Percentiles rank a stretch among this genome's conserved stretches.
Evolutionary conservation across 2,797 vertebrate species (phyloP).

Genomic region (Etheostoma nigrum): DNA sequence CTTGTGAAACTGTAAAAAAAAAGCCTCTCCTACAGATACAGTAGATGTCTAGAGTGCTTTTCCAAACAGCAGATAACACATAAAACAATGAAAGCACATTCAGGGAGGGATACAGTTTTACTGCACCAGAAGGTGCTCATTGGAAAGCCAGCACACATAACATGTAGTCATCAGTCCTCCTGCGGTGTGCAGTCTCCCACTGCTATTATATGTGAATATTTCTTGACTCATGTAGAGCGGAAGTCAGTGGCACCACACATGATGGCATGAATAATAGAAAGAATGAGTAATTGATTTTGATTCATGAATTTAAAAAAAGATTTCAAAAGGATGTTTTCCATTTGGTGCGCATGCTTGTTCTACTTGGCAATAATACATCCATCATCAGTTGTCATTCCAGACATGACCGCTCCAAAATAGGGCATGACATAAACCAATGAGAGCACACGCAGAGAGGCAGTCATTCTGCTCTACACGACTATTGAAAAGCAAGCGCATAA

Average conservation of each 20-base stretch:
- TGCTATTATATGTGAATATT: slow-evolving; percentile 36
- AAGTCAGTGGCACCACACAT: slow-evolving; percentile 45
- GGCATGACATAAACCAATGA: slow-evolving; percentile 9
- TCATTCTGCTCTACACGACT: not conserved
- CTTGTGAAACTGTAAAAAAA: not conserved
- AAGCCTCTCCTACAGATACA: not conserved
- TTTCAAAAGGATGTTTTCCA: slow-evolving; percentile 37
- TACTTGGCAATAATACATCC: slow-evolving; percentile 18
- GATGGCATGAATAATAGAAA: slow-evolving; percentile 19
- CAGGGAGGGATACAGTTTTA: slow-evolving; percentile 2
- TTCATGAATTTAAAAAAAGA: slow-evolving; percentile 46
- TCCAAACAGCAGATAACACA: slow-evolving; percentile 8
- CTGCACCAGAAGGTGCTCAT: slow-evolving; percentile 10
- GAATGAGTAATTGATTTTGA: slow-evolving; percentile 47
- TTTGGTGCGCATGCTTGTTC: slow-evolving; percentile 6
- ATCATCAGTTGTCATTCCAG: slow-evolving; percentile 44
- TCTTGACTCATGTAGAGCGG: slow-evolving; percentile 52
- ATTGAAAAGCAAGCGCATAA: slow-evolving; percentile 25
- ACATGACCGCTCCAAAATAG: slow-evolving; percentile 14
- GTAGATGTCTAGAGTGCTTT: slow-evolving; percentile 12
- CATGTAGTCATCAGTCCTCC: slow-evolving; percentile 38
- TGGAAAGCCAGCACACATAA: slow-evolving; percentile 41
- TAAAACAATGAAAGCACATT: slow-evolving; percentile 7
- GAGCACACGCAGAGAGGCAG: slow-evolving; percentile 12
- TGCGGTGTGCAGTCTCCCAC: slow-evolving; percentile 21